Percentiles rank a stretch among this genome's conserved stretches.
Conservation (phyloP, 1,140 invertebrate species). For the Leguminivora glycinivorella region DNA sequence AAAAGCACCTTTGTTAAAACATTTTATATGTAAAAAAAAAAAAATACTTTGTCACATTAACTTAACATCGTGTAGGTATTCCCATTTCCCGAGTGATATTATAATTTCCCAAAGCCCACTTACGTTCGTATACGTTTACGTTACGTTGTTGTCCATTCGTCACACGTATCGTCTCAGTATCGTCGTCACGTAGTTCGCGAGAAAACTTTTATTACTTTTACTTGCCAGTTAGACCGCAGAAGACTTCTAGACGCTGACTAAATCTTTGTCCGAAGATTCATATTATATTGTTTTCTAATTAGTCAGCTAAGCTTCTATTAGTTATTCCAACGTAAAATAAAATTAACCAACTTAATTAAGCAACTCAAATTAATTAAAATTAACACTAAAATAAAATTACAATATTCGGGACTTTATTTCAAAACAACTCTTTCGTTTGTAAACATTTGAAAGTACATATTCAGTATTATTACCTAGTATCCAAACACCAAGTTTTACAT, state of each 20-base stretch:
- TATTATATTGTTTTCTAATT: slow-evolving; percentile 31
- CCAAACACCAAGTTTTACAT: no score
- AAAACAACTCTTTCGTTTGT: no score
- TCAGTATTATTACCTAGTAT: no score
- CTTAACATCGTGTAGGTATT: not conserved
- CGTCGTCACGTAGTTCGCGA: slow-evolving; percentile 56
- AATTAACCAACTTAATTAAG: no score
- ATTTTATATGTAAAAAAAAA: no score
- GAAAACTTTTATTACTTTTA: slow-evolving; percentile 61
- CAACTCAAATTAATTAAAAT: no score
- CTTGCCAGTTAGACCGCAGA: slow-evolving; percentile 51
- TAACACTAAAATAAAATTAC: no score
- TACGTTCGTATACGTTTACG: not conserved
- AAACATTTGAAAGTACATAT: no score
- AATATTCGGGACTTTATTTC: no score
- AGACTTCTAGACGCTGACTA: slow-evolving; percentile 12
- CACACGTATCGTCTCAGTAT: slow-evolving; percentile 60
- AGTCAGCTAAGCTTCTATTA: not conserved
- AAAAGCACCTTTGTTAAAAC: no score
- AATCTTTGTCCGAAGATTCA: slow-evolving; percentile 34
- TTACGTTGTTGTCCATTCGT: slow-evolving; percentile 52
- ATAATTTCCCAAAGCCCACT: not conserved
- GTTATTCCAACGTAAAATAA: no score
- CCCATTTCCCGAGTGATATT: not conserved
- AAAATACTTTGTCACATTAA: no score